A percentile compares a stretch with the other conserved stretches of the same genome.
Conservation (phyloP, 2,888 invertebrate species). For the Mesorhabditis sp. region DNA sequence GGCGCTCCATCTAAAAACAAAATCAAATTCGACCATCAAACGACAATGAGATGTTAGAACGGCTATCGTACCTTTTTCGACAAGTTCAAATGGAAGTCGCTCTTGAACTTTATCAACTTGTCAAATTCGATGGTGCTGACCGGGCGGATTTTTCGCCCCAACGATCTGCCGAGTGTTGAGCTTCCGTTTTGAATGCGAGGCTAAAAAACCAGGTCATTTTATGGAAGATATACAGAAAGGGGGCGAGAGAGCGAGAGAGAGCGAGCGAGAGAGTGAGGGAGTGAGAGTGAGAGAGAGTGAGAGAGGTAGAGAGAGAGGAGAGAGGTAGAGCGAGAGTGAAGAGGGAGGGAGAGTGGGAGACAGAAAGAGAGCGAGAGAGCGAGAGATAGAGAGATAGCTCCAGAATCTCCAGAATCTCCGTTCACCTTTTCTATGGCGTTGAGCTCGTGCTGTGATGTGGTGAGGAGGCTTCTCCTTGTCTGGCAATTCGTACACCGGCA, state of each 20-base stretch:
- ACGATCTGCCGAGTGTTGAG: not conserved
- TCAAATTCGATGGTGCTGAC: conserved; percentile 41
- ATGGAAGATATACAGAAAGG: too few species aligned
- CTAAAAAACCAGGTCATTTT: too few species aligned
- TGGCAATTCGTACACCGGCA: not conserved
- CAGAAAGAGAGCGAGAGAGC: too few species aligned
- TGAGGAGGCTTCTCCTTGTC: not conserved
- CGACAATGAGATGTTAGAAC: not conserved
- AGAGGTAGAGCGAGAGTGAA: too few species aligned
- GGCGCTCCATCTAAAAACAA: not conserved
- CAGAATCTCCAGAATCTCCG: too few species aligned
- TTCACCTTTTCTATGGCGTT: not conserved
- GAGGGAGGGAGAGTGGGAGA: too few species aligned
- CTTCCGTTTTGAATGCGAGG: not conserved
- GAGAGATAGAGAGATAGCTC: too few species aligned
- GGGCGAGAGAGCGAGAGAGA: too few species aligned
- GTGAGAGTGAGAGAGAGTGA: too few species aligned
- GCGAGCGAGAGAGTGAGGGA: too few species aligned
- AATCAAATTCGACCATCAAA: not conserved
- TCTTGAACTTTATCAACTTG: conserved; percentile 41
- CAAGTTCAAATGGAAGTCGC: conserved; percentile 43
- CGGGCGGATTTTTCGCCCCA: conserved; percentile 13
- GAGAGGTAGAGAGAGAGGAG: too few species aligned
- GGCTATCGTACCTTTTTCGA: conserved; percentile 32
- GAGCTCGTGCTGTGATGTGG: not conserved